Percentiles rank a stretch among this genome's conserved stretches.
Conservation (phyloP, 2,797 vertebrate species). For the Astyanax mexicanus region DNA sequence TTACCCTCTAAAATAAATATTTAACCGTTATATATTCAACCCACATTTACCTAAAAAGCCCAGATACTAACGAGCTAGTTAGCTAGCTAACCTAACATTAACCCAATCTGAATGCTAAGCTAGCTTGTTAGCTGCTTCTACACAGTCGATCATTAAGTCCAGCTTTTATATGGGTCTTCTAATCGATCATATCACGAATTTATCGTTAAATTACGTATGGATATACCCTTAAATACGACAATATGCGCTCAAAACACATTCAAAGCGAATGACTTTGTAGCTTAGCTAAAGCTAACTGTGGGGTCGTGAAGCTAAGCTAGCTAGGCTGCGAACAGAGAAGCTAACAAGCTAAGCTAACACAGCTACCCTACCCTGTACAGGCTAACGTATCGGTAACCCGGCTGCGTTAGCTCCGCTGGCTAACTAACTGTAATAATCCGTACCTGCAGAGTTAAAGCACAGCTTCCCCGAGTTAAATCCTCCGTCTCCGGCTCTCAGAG, state of each 20-base stretch:
- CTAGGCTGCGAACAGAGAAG: too few species aligned
- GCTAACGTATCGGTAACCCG: too few species aligned
- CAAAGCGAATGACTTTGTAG: background rate
- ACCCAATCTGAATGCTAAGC: background rate
- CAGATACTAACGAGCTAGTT: too few species aligned
- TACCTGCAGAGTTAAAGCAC: constrained; percentile 15
- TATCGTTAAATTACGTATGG: background rate
- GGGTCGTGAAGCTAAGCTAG: background rate
- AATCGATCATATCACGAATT: too few species aligned
- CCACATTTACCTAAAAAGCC: too few species aligned
- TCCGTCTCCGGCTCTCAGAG: constrained; percentile 10
- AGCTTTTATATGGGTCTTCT: too few species aligned
- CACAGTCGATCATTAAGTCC: background rate
- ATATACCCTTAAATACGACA: background rate
- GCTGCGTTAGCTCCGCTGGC: background rate
- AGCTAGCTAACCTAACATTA: background rate
- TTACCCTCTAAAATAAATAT: too few species aligned
- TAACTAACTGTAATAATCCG: background rate
- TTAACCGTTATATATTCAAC: too few species aligned
- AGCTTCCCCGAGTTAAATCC: background rate
- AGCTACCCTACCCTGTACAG: background rate
- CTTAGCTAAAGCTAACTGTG: too few species aligned
- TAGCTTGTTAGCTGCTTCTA: background rate
- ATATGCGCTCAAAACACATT: background rate
- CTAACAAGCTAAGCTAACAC: background rate